Conservation (phyloP, 1,140 invertebrate species). For the Parasteatoda tepidariorum region DNA sequence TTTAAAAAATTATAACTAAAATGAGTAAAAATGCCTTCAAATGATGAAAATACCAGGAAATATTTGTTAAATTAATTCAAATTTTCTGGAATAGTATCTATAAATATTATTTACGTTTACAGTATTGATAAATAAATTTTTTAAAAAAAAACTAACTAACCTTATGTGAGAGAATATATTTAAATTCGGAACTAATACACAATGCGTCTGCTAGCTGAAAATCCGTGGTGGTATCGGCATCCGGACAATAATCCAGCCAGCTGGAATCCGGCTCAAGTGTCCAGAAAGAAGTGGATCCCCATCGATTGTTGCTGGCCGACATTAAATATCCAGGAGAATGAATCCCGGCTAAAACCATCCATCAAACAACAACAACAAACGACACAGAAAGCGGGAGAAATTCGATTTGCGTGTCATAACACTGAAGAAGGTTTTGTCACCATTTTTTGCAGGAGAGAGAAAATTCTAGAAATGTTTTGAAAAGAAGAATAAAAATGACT, state of each 20-base stretch:
- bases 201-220: slow-evolving; percentile 3
- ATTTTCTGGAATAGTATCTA: no score
- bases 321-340: background rate
- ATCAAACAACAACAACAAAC: background rate
- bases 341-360: background rate
- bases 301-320: background rate
- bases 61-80: no score
- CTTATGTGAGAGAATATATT: slow-evolving; percentile 29
- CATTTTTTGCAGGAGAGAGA: no score
- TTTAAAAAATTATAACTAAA: no score
- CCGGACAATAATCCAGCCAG: background rate
- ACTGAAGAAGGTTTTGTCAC: no score
- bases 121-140: no score
- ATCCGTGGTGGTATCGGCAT: background rate
- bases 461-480: background rate
- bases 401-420: background rate
- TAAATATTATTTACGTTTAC: no score
- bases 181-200: slow-evolving; percentile 32
- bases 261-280: slow-evolving; percentile 11
- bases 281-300: slow-evolving; percentile 42
- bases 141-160: no score
- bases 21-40: no score
- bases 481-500: no score
- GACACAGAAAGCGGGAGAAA: background rate
- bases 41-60: no score